Evolutionary conservation across 2,113 vertebrate genomes (phyloP).

Genomic region (Datnioides undecimradiatus): DNA sequence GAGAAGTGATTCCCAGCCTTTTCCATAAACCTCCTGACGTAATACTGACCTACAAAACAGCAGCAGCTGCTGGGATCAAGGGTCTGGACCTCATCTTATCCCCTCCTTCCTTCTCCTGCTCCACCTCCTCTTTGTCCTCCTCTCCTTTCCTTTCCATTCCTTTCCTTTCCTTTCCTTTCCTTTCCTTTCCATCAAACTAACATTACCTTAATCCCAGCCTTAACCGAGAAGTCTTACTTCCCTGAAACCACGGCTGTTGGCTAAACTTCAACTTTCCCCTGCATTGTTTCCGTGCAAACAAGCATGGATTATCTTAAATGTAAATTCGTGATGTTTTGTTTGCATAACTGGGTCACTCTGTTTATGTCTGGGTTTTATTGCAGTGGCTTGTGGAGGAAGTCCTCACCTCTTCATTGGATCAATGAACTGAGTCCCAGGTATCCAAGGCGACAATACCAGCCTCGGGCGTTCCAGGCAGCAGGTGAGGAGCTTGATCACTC

Average conservation of each 20-base stretch:
- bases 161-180: conserved; percentile 9
- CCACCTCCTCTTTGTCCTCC: neutral
- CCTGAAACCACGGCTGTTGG: conserved; percentile 11
- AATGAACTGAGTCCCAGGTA: conserved; percentile 5
- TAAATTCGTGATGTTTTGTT: conserved; percentile 15
- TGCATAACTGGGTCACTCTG: conserved; percentile 9
- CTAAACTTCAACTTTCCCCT: neutral
- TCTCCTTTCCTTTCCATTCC: no score
- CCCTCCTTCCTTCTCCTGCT: conserved; percentile 21
- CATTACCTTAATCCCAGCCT: conserved; percentile 2
- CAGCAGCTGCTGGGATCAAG: conserved; percentile 77
- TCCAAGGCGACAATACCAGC: neutral
- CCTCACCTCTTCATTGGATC: conserved; percentile 25
- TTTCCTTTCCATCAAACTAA: neutral
- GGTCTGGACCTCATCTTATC: conserved; percentile 53
- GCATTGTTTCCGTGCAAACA: conserved; percentile 3
- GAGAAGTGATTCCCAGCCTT: conserved; percentile 76
- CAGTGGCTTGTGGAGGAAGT: conserved; percentile 29
- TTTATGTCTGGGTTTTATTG: conserved; percentile 48
- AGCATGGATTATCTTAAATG: neutral
- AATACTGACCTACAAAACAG: conserved; percentile 80
- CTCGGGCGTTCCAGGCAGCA: neutral
- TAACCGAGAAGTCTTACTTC: conserved; percentile 9
- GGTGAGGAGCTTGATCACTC: neutral
- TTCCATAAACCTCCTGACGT: conserved; percentile 79